These are phyloP conservation scores for Protobothrops flavoviridis DNA, from an alignment of 2,113 vertebrate species.

Conservation along the genomic window DNA sequence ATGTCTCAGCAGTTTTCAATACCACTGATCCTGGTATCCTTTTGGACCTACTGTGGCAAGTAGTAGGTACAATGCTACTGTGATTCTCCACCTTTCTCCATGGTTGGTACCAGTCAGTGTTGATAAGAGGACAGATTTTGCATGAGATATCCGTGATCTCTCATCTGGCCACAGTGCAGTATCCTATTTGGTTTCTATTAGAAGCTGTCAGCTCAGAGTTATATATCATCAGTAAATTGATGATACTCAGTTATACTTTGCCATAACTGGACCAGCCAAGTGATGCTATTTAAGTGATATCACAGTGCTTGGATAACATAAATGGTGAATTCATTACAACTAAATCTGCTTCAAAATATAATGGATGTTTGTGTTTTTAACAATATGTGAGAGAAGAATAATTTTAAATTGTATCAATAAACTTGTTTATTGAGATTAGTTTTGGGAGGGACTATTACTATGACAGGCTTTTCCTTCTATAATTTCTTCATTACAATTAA, in stretches of 20 bases:
- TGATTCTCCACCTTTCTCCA: neutral
- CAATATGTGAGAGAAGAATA: neutral
- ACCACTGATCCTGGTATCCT: neutral
- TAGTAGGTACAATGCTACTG: neutral
- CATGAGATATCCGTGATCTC: neutral
- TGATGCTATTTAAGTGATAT: neutral
- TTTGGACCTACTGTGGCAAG: neutral
- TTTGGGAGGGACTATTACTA: neutral
- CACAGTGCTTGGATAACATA: neutral
- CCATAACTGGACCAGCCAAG: neutral
- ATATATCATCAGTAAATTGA: neutral
- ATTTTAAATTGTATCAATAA: neutral
- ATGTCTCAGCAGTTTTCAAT: neutral
- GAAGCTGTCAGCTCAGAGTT: neutral
- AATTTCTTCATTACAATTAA: neutral
- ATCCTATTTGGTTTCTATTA: neutral
- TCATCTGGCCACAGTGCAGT: neutral
- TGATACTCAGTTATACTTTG: neutral
- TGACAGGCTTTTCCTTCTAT: neutral
- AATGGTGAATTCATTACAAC: neutral
- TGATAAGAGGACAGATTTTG: neutral
- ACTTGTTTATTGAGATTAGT: neutral
- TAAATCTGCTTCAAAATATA: neutral
- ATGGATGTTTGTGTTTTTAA: neutral
- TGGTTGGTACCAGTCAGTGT: neutral